These are phyloP conservation scores for Lycocorax pyrrhopterus DNA, from an alignment of 2,113 vertebrate species.

Conservation along the genomic window DNA sequence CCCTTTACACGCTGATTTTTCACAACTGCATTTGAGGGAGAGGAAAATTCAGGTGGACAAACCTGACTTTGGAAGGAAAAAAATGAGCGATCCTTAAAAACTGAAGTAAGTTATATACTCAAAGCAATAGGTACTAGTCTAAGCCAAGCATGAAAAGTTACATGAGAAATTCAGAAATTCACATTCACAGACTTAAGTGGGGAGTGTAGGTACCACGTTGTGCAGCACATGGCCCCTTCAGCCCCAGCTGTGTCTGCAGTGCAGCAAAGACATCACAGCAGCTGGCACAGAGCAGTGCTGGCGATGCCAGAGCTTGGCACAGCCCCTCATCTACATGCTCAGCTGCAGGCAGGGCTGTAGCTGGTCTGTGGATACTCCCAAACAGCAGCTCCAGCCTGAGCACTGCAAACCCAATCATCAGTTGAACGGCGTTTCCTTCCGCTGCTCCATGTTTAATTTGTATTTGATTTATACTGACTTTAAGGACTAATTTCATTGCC, in stretches of 20 bases:
- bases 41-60: background rate
- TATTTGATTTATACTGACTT: background rate
- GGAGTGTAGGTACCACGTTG: fast-evolving
- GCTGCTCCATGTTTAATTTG: background rate
- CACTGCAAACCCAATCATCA: fast-evolving
- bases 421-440: background rate
- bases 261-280: background rate
- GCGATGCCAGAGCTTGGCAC: background rate
- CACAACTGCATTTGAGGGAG: fast-evolving
- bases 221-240: background rate
- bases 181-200: too few relatives aligned
- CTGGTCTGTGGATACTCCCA: background rate
- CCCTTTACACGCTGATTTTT: background rate
- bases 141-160: background rate
- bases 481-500: background rate
- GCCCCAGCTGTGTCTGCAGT: background rate
- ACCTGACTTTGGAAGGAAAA: background rate
- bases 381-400: background rate
- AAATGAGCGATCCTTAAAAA: background rate
- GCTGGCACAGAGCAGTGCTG: background rate
- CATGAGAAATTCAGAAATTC: background rate
- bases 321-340: fast-evolving
- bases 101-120: background rate
- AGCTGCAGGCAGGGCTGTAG: background rate
- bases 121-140: background rate